Percentiles rank a stretch among this genome's conserved stretches.
These are phyloP conservation scores for Pangasianodon hypophthalmus DNA, from an alignment of 2,113 vertebrate genomes.

Conservation along the genomic window DNA sequence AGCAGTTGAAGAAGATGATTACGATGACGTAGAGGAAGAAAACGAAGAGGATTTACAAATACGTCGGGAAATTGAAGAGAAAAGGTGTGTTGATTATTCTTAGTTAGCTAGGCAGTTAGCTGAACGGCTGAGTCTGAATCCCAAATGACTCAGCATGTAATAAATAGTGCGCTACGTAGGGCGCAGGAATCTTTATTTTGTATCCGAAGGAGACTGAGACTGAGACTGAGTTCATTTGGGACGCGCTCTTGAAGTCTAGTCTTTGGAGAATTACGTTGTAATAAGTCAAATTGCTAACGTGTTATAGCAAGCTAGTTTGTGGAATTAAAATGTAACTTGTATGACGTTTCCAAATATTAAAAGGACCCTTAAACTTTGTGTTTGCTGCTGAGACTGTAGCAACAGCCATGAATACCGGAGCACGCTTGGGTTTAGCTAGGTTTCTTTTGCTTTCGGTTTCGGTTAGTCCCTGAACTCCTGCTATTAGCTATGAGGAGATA, in stretches of 20 bases:
- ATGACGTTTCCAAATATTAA: background rate
- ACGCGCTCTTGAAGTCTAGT: background rate
- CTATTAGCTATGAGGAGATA: background rate
- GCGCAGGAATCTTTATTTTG: background rate
- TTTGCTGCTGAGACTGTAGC: background rate
- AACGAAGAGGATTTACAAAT: slow-evolving; percentile 75
- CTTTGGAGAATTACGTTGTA: background rate
- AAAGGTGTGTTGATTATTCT: slow-evolving; percentile 46
- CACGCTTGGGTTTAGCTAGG: background rate
- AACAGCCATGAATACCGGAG: background rate
- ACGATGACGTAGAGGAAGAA: slow-evolving; percentile 63
- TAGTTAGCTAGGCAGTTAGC: background rate
- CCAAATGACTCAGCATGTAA: background rate
- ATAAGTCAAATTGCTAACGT: background rate
- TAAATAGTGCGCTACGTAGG: background rate
- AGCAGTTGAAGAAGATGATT: slow-evolving; percentile 76
- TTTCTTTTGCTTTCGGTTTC: slow-evolving; percentile 31
- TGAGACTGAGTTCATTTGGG: background rate
- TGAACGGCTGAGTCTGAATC: background rate
- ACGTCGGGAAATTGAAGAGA: slow-evolving; percentile 68
- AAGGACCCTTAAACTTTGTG: background rate
- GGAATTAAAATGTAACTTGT: background rate
- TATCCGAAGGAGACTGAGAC: background rate
- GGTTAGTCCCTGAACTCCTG: background rate
- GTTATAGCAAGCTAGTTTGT: background rate